These are phyloP conservation scores for Eupithecia exiguata DNA, from an alignment of 2,888 invertebrate genomes.

Conservation along the genomic window DNA sequence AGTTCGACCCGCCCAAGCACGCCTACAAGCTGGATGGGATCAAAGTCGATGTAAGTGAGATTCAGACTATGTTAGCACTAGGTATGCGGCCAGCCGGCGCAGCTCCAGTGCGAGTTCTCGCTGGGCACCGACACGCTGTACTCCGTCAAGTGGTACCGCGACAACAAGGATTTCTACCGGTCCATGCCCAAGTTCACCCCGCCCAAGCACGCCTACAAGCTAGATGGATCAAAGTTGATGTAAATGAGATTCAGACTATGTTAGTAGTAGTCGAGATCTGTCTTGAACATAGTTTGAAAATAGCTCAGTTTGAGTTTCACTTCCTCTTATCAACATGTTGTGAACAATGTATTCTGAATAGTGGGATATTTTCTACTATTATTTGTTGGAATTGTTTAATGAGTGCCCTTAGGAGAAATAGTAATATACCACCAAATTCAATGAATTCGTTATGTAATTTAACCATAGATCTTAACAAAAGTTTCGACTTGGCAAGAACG, in stretches of 20 bases:
- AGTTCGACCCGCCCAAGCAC: slow-evolving; percentile 87
- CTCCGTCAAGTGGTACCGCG: slow-evolving; percentile 93
- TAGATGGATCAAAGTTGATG: slow-evolving; percentile 88
- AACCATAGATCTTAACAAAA: no score
- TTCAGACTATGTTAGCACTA: no score
- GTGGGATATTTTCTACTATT: neutral
- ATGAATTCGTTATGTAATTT: neutral
- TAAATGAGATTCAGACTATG: slow-evolving; percentile 77
- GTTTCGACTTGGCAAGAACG: no score
- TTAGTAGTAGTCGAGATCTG: neutral
- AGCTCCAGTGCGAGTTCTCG: slow-evolving; percentile 87
- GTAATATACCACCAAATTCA: neutral
- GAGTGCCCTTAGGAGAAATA: neutral
- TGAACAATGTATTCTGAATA: neutral
- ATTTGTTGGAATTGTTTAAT: neutral
- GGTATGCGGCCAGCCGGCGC: slow-evolving; percentile 87
- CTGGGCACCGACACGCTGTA: slow-evolving; percentile 87
- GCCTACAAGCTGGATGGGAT: slow-evolving; percentile 88
- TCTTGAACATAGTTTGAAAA: neutral
- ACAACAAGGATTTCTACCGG: slow-evolving; percentile 92
- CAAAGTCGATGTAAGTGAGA: slow-evolving; percentile 87
- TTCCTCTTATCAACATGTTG: slow-evolving; percentile 1
- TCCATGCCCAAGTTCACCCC: slow-evolving; percentile 89
- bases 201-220: slow-evolving; percentile 87
- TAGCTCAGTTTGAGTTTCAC: neutral